phyloP scores from a whole-genome alignment of 2,113 vertebrate species.

The Potamarius usumacintae region DNA sequence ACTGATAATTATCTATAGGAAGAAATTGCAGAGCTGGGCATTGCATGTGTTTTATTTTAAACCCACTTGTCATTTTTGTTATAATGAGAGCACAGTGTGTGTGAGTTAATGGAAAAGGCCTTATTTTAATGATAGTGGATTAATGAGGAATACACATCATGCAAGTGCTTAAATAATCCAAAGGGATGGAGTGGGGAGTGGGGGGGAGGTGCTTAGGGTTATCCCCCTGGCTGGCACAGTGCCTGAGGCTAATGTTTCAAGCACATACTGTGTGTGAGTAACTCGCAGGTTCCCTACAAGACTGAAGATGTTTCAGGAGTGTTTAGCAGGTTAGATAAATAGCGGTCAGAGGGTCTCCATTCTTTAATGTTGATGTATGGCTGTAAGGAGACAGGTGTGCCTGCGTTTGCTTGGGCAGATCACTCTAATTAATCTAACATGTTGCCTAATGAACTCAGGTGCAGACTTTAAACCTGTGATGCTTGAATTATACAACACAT shows the following conservation, averaged over 20 bases:
- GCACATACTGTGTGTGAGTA: constrained; percentile 8
- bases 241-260: constrained; percentile 41
- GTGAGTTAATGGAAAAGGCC: constrained; percentile 10
- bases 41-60: constrained; percentile 19
- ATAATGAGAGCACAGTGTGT: constrained; percentile 17
- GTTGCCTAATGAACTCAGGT: constrained; percentile 43
- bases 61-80: not conserved
- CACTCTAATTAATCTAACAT: constrained; percentile 54
- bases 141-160: constrained; percentile 38
- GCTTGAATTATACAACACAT: constrained; percentile 53
- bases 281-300: constrained; percentile 19
- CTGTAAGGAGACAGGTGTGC: constrained; percentile 50
- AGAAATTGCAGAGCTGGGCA: not conserved
- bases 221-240: constrained; percentile 24
- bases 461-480: constrained; percentile 37
- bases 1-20: not conserved
- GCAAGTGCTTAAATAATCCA: constrained; percentile 37
- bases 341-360: constrained; percentile 38
- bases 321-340: constrained; percentile 52
- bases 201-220: not conserved
- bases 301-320: constrained; percentile 37
- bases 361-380: constrained; percentile 58
- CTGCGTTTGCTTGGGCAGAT: constrained; percentile 43
- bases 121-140: constrained; percentile 14
- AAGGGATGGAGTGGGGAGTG: not conserved